Conservation (phyloP, 1,140 invertebrate species). For the Oncopodura yosiiana region DNA sequence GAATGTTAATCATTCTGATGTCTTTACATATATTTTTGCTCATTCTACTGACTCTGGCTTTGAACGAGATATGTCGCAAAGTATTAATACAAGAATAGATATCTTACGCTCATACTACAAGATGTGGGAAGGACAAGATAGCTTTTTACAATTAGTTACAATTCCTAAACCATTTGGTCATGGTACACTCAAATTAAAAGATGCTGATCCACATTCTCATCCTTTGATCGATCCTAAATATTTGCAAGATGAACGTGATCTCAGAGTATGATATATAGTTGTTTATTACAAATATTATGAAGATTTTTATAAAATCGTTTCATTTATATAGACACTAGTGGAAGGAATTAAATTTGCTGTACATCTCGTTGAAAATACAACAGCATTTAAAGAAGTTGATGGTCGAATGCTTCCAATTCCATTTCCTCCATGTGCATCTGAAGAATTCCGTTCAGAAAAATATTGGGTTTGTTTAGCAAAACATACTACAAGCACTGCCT, state of each 20-base stretch:
- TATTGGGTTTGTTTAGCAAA: constrained; percentile 48
- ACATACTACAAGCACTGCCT: constrained; percentile 11
- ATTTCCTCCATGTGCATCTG: constrained; percentile 63
- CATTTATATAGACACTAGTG: too few relatives aligned
- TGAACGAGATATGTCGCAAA: constrained; percentile 4
- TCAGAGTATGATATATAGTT: constrained; percentile 21
- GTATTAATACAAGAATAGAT: constrained; percentile 6
- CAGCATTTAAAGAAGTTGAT: constrained; percentile 19
- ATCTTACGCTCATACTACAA: constrained; percentile 11
- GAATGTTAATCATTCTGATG: constrained; percentile 11
- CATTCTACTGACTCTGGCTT: constrained; percentile 8
- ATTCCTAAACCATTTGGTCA: constrained; percentile 14
- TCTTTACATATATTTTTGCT: constrained; percentile 18
- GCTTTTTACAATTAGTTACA: constrained; percentile 26
- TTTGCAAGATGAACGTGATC: constrained; percentile 23
- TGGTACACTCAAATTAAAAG: constrained; percentile 4
- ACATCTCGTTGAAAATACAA: constrained; percentile 19
- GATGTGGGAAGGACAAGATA: constrained; percentile 12
- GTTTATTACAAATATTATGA: not conserved
- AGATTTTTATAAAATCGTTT: not conserved
- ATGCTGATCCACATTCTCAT: constrained; percentile 12
- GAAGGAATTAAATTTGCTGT: constrained; percentile 21
- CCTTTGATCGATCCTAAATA: constrained; percentile 28
- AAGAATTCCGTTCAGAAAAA: constrained; percentile 61
- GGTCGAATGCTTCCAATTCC: constrained; percentile 42